These are phyloP conservation scores for Eudasyphora cyanicolor DNA, from an alignment of 2,888 invertebrate species.

Conservation along the genomic window DNA sequence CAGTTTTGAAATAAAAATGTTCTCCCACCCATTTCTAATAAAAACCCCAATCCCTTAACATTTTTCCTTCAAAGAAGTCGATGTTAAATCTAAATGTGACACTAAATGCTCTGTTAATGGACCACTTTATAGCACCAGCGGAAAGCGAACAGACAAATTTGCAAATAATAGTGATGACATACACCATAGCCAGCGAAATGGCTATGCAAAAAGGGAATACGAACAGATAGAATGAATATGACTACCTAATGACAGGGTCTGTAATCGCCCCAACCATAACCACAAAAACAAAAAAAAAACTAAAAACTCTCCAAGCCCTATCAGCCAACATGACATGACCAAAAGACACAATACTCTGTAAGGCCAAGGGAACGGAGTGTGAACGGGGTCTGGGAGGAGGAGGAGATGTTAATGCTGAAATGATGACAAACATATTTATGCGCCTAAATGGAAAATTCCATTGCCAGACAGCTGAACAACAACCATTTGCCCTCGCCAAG, in stretches of 20 bases:
- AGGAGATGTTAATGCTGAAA: conserved; percentile 55
- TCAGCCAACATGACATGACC: conserved; percentile 48
- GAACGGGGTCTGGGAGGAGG: neutral
- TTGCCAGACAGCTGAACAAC: conserved; percentile 22
- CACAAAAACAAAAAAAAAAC: conserved; percentile 15
- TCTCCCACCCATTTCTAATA: neutral
- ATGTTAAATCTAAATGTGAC: neutral
- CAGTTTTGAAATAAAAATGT: neutral
- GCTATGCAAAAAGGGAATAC: neutral
- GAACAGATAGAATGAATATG: conserved; percentile 35
- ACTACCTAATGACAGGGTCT: conserved; percentile 54
- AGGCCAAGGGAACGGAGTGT: neutral
- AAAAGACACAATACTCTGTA: neutral
- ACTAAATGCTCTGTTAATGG: conserved; percentile 37
- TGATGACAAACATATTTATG: conserved; percentile 67
- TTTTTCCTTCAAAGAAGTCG: neutral
- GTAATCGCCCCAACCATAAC: conserved; percentile 41
- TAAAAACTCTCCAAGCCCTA: neutral
- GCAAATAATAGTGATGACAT: conserved; percentile 57
- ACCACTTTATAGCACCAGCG: conserved; percentile 35
- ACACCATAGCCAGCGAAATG: conserved; percentile 38
- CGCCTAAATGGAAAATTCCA: conserved; percentile 69
- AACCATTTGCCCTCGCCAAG: neutral
- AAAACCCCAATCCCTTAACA: neutral
- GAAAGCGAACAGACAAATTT: conserved; percentile 42